A percentile compares a stretch with the other conserved stretches of the same genome.
Conservation (phyloP, 2,797 vertebrate genomes). For the Peromyscus melanophrys region DNA sequence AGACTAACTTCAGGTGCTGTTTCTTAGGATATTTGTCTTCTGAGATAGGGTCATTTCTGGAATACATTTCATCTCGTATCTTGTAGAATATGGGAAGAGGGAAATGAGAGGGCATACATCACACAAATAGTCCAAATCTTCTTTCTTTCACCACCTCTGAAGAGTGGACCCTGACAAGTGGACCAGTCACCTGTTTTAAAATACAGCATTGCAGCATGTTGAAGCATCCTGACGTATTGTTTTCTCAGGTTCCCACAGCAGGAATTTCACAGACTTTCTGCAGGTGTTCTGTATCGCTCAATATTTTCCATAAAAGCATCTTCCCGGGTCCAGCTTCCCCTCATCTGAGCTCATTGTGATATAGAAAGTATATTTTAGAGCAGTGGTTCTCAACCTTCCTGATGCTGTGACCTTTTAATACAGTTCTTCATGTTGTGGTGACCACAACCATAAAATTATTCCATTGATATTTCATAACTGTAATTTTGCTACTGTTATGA, state of each 20-base stretch:
- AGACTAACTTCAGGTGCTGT: neutral
- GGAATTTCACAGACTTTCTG: neutral
- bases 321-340: neutral
- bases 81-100: fast-evolving
- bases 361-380: neutral
- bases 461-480: neutral
- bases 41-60: neutral
- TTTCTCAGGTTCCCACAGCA: neutral
- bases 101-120: no score
- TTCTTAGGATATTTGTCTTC: neutral
- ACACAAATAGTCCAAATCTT: neutral
- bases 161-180: neutral
- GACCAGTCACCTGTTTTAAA: neutral
- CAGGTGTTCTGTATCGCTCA: neutral
- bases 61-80: neutral
- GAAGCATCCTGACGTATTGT: neutral
- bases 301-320: neutral
- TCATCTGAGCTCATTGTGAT: neutral
- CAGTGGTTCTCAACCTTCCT: neutral
- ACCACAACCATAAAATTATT: neutral
- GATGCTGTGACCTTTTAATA: neutral
- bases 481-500: neutral
- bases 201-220: neutral
- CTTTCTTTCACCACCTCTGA: neutral
- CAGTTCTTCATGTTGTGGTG: neutral